Conservation (phyloP, 2,113 vertebrate species). For the Phylloscopus whistleri region DNA sequence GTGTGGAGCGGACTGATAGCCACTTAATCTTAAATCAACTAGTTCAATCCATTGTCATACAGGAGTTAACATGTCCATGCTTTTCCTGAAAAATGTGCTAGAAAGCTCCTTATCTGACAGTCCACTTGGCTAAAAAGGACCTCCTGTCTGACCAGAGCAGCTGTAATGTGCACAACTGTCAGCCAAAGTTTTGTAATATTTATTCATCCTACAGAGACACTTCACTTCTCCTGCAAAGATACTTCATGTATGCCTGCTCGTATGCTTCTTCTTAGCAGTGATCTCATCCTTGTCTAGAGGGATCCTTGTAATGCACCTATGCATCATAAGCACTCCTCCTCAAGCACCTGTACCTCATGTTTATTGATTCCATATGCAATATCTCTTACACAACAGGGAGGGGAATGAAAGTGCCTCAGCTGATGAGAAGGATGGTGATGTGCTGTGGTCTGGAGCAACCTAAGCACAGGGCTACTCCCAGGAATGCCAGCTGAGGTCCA, state of each 20-base stretch:
- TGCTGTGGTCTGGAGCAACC: background rate
- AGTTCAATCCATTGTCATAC: background rate
- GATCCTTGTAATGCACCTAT: background rate
- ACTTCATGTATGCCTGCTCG: background rate
- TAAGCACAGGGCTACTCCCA: background rate
- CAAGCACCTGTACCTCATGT: background rate
- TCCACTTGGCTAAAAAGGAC: background rate
- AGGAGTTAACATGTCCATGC: background rate
- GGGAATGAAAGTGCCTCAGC: background rate
- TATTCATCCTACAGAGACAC: constrained; percentile 14
- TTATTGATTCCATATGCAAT: background rate
- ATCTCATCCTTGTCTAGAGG: background rate
- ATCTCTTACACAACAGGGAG: background rate
- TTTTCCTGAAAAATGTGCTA: background rate
- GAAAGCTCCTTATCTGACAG: background rate
- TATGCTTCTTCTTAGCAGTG: background rate
- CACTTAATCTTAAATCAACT: background rate
- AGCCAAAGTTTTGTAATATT: background rate
- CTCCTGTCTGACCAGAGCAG: background rate
- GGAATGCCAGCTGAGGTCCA: background rate
- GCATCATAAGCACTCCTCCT: background rate
- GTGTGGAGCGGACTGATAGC: background rate
- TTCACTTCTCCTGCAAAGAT: background rate
- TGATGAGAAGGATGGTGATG: background rate
- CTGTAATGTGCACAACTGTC: background rate